phyloP scores from a whole-genome alignment of 2,797 vertebrate genomes.

The Onychomys torridus region DNA sequence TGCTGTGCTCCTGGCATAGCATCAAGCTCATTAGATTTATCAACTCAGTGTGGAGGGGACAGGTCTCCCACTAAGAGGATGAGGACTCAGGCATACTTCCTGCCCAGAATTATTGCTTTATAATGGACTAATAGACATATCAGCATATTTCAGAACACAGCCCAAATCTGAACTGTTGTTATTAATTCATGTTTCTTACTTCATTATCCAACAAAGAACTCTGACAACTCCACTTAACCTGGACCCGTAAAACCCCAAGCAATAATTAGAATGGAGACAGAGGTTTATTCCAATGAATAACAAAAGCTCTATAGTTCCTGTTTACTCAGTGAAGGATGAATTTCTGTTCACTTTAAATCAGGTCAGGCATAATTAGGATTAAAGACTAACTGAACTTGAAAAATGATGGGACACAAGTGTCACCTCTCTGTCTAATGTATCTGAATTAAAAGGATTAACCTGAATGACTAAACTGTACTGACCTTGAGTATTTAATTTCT shows the following conservation, averaged over 20 bases:
- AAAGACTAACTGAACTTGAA: conserved; percentile 71
- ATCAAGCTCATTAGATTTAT: conserved; percentile 8
- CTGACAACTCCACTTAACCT: conserved; percentile 76
- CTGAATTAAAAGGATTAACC: conserved; percentile 69
- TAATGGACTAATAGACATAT: background rate
- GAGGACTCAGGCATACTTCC: background rate
- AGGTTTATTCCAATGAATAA: conserved; percentile 63
- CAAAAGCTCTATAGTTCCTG: conserved; percentile 57
- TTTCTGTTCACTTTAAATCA: conserved; percentile 70
- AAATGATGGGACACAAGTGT: conserved; percentile 62
- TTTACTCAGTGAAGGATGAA: conserved; percentile 71
- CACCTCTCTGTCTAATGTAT: conserved; percentile 61
- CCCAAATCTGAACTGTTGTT: conserved; percentile 56
- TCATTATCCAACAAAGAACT: conserved; percentile 71
- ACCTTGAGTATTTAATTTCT: conserved; percentile 63
- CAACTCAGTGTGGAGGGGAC: background rate
- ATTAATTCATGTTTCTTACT: conserved; percentile 72
- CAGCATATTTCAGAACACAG: conserved; percentile 2
- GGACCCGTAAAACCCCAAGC: conserved; percentile 51
- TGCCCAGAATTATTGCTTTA: background rate
- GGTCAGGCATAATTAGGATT: conserved; percentile 74
- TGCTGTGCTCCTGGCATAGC: background rate
- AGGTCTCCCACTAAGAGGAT: background rate
- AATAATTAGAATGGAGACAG: conserved; percentile 68
- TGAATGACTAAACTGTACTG: conserved; percentile 51